These are phyloP conservation scores for Columba janthina DNA, from an alignment of 2,113 vertebrate genomes.

Conservation along the genomic window DNA sequence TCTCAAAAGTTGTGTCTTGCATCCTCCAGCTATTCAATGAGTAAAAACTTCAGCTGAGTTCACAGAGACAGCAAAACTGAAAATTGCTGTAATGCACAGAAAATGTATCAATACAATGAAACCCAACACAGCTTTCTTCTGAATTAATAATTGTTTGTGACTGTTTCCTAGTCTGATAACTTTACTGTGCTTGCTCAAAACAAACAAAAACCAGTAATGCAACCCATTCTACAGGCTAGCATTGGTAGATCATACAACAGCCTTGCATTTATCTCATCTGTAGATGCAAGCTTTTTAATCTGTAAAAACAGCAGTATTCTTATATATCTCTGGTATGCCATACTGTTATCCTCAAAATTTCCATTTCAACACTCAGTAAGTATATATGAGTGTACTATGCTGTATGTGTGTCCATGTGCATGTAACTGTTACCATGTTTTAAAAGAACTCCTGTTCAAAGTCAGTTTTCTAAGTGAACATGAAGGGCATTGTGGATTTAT, in stretches of 20 bases:
- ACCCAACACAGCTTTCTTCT: neutral
- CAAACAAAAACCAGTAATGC: neutral
- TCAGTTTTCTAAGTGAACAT: neutral
- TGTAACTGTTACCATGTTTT: neutral
- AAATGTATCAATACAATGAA: neutral
- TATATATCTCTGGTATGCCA: neutral
- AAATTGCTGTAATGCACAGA: neutral
- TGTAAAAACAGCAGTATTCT: neutral
- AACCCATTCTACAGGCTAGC: neutral
- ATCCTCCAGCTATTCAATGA: neutral
- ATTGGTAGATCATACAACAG: neutral
- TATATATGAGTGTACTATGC: too few species aligned
- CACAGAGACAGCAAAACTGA: neutral
- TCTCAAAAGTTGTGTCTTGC: neutral
- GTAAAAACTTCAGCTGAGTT: neutral
- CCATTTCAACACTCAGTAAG: neutral
- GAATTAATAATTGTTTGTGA: neutral
- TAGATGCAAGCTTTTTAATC: neutral
- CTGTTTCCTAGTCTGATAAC: neutral
- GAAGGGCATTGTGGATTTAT: neutral
- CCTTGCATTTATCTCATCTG: neutral
- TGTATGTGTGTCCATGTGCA: rapidly evolving
- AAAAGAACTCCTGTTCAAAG: neutral
- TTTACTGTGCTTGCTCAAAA: neutral
- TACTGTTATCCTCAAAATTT: neutral